A percentile compares a stretch with the other conserved stretches of the same genome.
These are phyloP conservation scores for Conus betulinus DNA, from an alignment of 1,140 invertebrate genomes.

Conservation along the genomic window DNA sequence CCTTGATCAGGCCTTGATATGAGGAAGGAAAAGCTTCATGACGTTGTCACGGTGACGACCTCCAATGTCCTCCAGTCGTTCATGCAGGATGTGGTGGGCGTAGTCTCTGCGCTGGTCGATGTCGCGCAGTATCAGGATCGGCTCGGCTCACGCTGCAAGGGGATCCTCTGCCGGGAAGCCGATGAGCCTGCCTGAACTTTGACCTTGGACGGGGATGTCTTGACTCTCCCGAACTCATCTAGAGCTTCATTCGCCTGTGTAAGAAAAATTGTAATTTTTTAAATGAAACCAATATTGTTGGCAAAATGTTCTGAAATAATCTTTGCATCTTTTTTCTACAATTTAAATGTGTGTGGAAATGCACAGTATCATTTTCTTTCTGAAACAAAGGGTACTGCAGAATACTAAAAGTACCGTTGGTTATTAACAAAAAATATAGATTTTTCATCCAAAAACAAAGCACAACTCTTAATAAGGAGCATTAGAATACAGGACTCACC, in stretches of 20 bases:
- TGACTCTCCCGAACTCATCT: conserved; percentile 47
- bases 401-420: too few relatives aligned
- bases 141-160: conserved; percentile 45
- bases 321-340: too few relatives aligned
- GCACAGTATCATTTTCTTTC: too few relatives aligned
- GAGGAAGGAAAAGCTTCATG: conserved; percentile 66
- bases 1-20: conserved; percentile 48
- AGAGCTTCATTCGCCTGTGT: conserved; percentile 60
- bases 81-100: conserved; percentile 62
- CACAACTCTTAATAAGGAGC: too few relatives aligned
- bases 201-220: conserved; percentile 51
- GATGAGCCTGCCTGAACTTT: conserved; percentile 61
- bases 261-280: neutral
- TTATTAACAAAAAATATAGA: too few relatives aligned
- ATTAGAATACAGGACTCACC: too few relatives aligned
- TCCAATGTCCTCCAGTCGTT: conserved; percentile 59
- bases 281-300: too few relatives aligned
- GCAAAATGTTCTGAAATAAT: too few relatives aligned
- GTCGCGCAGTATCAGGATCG: conserved; percentile 48
- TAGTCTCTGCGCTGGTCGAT: conserved; percentile 64
- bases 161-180: conserved; percentile 46
- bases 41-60: conserved; percentile 57
- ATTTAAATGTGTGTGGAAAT: too few relatives aligned
- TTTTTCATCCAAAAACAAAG: too few relatives aligned
- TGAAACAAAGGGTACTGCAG: too few relatives aligned